Evolutionary conservation across 2,797 vertebrate species (phyloP).

Genomic region (Margarornis squamiger): DNA sequence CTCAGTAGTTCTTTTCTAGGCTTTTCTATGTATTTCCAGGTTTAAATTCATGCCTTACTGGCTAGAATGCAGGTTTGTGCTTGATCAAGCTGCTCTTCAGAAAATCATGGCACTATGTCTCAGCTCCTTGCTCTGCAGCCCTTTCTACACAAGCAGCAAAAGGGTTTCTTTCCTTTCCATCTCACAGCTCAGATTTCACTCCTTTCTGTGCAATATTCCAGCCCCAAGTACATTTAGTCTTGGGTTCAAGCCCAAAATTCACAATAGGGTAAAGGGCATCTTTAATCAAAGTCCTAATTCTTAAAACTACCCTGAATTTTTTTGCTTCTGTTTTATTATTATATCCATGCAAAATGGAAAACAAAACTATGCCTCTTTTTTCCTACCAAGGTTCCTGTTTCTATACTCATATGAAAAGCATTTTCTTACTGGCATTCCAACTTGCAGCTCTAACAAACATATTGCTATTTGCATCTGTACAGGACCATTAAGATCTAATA

Average conservation of each 20-base stretch:
- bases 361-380: background rate
- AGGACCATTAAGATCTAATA: background rate
- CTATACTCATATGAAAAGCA: background rate
- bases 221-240: background rate
- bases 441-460: background rate
- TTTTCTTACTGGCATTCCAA: background rate
- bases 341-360: background rate
- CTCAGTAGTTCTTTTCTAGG: background rate
- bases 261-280: background rate
- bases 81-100: background rate
- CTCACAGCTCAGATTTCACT: background rate
- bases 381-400: background rate
- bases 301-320: background rate
- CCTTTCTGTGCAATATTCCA: background rate
- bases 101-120: background rate
- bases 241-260: background rate
- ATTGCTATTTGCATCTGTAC: background rate
- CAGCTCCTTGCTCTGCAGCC: background rate
- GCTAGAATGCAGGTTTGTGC: background rate
- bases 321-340: background rate
- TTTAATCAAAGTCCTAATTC: background rate
- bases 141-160: background rate
- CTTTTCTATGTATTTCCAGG: background rate
- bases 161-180: background rate
- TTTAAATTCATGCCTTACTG: background rate